A percentile compares a stretch with the other conserved stretches of the same genome.
Conservation (phyloP, 2,888 invertebrate genomes). For the Apomyelois bistriatella region DNA sequence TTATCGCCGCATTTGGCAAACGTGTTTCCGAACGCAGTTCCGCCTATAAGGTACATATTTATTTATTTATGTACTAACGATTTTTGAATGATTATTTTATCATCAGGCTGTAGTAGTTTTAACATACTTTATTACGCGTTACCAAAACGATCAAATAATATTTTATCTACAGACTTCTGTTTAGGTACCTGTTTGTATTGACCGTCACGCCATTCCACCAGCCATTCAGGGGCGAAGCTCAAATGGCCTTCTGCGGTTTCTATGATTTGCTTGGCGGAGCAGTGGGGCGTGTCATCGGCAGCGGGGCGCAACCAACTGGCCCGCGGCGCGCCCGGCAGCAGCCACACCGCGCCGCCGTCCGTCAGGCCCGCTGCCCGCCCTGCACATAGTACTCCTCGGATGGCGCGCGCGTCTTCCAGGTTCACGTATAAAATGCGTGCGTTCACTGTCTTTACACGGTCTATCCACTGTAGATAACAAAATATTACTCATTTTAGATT, state of each 20-base stretch:
- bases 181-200: neutral
- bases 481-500: no score
- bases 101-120: no score
- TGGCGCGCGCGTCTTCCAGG: conserved; percentile 85
- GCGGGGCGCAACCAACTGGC: conserved; percentile 82
- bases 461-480: conserved; percentile 46
- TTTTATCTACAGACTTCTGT: neutral
- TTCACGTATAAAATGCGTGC: conserved; percentile 90
- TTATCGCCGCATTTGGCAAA: no score
- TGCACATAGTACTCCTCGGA: conserved; percentile 90
- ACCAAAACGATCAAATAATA: no score
- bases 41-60: no score
- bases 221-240: conserved; percentile 47
- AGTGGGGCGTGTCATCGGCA: conserved; percentile 79
- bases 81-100: no score
- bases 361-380: conserved; percentile 86
- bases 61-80: no score
- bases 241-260: conserved; percentile 40
- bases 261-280: conserved; percentile 36
- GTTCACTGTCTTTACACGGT: conserved; percentile 44
- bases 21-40: no score
- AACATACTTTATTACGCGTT: no score
- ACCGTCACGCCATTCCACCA: conserved; percentile 32
- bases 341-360: conserved; percentile 89
- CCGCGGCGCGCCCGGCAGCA: conserved; percentile 87